Conservation (phyloP, 1,140 invertebrate genomes). For the Ips nitidus region DNA sequence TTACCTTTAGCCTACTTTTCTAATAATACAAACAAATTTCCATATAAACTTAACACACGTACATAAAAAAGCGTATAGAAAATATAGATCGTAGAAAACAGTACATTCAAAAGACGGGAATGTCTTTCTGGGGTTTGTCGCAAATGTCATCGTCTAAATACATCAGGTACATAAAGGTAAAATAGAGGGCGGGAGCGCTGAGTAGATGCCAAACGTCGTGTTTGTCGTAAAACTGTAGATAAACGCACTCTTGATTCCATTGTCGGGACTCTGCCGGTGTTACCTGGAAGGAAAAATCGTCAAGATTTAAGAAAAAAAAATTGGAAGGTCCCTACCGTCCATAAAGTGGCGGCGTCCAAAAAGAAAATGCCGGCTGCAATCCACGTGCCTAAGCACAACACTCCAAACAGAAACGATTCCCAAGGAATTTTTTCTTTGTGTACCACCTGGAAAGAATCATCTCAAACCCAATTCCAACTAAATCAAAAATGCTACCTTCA, state of each 20-base stretch:
- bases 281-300: slow-evolving; percentile 50
- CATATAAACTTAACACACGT: no score
- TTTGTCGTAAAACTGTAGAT: slow-evolving; percentile 70
- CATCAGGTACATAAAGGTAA: slow-evolving; percentile 64
- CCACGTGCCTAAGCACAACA: slow-evolving; percentile 68
- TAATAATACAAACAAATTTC: no score
- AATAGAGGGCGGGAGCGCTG: slow-evolving; percentile 67
- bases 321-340: slow-evolving; percentile 60
- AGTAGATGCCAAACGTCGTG: slow-evolving; percentile 77
- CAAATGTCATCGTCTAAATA: slow-evolving; percentile 49
- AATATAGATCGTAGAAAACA: no score
- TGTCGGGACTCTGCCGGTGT: slow-evolving; percentile 66
- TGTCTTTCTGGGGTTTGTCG: slow-evolving; percentile 37
- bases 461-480: background rate
- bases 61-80: no score
- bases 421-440: slow-evolving; percentile 67
- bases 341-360: slow-evolving; percentile 73
- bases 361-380: slow-evolving; percentile 72
- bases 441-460: slow-evolving; percentile 56
- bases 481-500: slow-evolving; percentile 66
- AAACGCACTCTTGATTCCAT: slow-evolving; percentile 63
- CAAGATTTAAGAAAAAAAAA: background rate
- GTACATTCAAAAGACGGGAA: slow-evolving; percentile 39
- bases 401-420: slow-evolving; percentile 67
- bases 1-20: no score